A percentile compares a stretch with the other conserved stretches of the same genome.
Conservation (phyloP, 2,888 invertebrate genomes). For the Leptopilina drosophilae region DNA sequence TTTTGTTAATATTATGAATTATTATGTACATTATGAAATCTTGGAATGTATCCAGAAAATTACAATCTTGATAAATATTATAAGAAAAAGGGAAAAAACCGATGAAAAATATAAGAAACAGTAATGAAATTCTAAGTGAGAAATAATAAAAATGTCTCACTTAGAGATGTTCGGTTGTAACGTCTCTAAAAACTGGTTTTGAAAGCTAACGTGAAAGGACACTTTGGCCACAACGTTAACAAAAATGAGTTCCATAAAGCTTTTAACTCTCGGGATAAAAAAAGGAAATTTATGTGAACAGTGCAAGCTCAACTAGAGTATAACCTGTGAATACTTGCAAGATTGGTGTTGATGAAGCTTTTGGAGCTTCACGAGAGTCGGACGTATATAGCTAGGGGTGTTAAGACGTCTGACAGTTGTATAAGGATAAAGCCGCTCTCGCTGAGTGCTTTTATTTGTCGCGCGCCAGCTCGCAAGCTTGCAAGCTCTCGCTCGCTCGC, state of each 20-base stretch:
- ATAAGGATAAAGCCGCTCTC: conserved; percentile 74
- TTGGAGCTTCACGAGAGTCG: conserved; percentile 58
- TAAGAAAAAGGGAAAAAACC: too few relatives aligned
- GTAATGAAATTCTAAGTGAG: background rate
- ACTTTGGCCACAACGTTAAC: conserved; percentile 54
- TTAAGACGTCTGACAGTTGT: conserved; percentile 74
- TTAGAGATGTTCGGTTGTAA: conserved; percentile 41
- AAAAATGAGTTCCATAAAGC: conserved; percentile 71
- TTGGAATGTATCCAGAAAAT: too few relatives aligned
- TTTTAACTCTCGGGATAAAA: conserved; percentile 60
- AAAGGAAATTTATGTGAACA: conserved; percentile 48
- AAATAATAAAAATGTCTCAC: conserved; percentile 10
- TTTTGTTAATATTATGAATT: too few relatives aligned
- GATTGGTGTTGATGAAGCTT: conserved; percentile 44
- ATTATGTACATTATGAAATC: too few relatives aligned
- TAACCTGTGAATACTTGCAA: conserved; percentile 17
- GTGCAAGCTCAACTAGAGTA: conserved; percentile 49
- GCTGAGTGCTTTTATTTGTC: conserved; percentile 76
- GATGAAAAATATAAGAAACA: too few relatives aligned
- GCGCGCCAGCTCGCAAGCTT: conserved; percentile 61
- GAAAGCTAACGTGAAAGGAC: conserved; percentile 55
- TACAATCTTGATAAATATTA: background rate
- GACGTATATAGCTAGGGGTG: conserved; percentile 62
- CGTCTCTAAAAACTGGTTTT: conserved; percentile 51
- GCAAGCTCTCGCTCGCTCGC: conserved; percentile 54